Evolutionary conservation across 2,113 vertebrate species (phyloP).

Genomic region (Meles meles): DNA sequence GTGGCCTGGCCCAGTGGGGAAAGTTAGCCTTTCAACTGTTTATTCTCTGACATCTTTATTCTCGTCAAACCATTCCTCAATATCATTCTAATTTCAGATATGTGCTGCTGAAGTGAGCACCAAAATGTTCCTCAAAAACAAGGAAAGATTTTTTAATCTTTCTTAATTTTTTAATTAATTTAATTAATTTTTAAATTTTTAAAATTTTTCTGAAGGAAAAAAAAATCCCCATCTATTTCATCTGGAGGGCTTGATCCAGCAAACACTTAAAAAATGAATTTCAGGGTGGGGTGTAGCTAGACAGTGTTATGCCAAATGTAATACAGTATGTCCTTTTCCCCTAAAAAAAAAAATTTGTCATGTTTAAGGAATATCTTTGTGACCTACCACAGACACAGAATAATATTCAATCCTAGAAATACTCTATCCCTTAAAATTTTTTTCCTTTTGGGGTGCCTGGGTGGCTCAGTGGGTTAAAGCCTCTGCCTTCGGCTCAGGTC

Average conservation of each 20-base stretch:
- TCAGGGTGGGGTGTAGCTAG: neutral
- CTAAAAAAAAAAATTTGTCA: neutral
- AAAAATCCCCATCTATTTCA: neutral
- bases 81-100: neutral
- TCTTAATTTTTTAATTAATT: too few species aligned
- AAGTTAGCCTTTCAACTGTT: neutral
- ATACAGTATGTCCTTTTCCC: neutral
- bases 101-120: neutral
- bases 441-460: too few species aligned
- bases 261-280: conserved; percentile 41
- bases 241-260: neutral
- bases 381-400: neutral
- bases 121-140: neutral
- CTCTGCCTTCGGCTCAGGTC: too few species aligned
- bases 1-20: neutral
- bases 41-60: neutral
- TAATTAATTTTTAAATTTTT: too few species aligned
- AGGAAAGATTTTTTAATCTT: neutral
- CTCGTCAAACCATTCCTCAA: neutral
- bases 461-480: too few species aligned
- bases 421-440: neutral
- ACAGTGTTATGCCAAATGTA: neutral
- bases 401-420: neutral
- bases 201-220: neutral
- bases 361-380: neutral